These are phyloP conservation scores for Prionailurus viverrinus DNA, from an alignment of 2,113 vertebrate genomes.

Conservation along the genomic window DNA sequence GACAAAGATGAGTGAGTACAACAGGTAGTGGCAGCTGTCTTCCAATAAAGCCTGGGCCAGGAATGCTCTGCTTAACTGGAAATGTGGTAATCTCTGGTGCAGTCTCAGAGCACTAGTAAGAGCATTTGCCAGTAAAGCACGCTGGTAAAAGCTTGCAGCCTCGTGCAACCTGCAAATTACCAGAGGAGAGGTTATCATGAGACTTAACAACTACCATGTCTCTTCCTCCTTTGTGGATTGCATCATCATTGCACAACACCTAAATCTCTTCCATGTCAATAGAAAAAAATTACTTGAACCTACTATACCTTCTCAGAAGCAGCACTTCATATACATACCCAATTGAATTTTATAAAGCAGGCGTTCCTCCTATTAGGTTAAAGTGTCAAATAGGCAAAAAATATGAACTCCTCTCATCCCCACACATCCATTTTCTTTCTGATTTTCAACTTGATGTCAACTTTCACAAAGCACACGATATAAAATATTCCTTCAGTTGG, in stretches of 20 bases:
- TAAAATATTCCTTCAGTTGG: neutral
- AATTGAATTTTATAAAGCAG: constrained; percentile 1
- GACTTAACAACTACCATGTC: constrained; percentile 71
- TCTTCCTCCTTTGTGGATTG: constrained; percentile 85
- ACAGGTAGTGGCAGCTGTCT: constrained; percentile 98
- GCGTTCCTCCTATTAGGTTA: neutral
- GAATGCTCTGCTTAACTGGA: constrained; percentile 96
- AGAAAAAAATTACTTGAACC: constrained; percentile 23
- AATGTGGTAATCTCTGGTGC: constrained; percentile 96
- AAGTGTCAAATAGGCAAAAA: constrained; percentile 32
- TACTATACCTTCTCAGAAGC: constrained; percentile 16
- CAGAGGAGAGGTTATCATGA: constrained; percentile 84
- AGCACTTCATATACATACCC: neutral
- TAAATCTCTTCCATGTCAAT: constrained; percentile 53
- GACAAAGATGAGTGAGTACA: constrained; percentile 99
- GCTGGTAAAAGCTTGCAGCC: constrained; percentile 98
- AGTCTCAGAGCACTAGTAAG: constrained; percentile 97
- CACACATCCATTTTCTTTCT: neutral
- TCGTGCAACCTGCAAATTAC: constrained; percentile 93
- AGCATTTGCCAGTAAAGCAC: constrained; percentile 97
- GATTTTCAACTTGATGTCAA: constrained; percentile 27
- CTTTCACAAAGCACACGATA: constrained; percentile 32
- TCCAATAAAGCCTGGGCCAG: constrained; percentile 96
- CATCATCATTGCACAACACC: constrained; percentile 81
- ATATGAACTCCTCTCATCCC: neutral